Evolutionary conservation across 2,113 vertebrate species (phyloP).

Genomic region (Gambusia affinis): DNA sequence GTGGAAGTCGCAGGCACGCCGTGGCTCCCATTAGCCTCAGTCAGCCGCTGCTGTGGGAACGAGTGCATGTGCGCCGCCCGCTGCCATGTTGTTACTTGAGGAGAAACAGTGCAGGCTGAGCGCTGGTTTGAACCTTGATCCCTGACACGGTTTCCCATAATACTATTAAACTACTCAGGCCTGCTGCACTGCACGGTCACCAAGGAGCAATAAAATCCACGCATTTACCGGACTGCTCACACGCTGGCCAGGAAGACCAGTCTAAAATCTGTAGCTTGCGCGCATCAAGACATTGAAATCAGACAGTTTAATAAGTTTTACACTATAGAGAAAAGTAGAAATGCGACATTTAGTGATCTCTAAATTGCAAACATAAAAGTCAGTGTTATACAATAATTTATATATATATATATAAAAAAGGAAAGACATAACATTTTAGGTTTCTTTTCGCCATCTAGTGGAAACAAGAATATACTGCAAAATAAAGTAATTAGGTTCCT

Average conservation of each 20-base stretch:
- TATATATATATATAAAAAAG: background rate
- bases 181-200: slow-evolving; percentile 22
- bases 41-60: slow-evolving; percentile 21
- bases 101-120: slow-evolving; percentile 25
- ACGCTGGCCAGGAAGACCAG: background rate
- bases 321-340: no score
- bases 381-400: background rate
- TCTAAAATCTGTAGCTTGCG: background rate
- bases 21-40: slow-evolving; percentile 29
- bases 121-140: slow-evolving; percentile 24
- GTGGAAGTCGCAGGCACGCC: slow-evolving; percentile 22
- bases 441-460: slow-evolving; percentile 42
- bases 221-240: slow-evolving; percentile 1
- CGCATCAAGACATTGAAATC: background rate
- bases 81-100: slow-evolving; percentile 6
- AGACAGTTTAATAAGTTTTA: background rate
- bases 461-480: slow-evolving; percentile 16
- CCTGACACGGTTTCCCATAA: slow-evolving; percentile 27
- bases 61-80: background rate
- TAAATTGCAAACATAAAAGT: background rate
- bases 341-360: background rate
- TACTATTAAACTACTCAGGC: slow-evolving; percentile 28
- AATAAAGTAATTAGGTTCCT: background rate
- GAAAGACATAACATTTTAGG: background rate
- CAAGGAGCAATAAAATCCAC: background rate